A percentile compares a stretch with the other conserved stretches of the same genome.
These are phyloP conservation scores for Druon quercuslanigerum DNA, from an alignment of 1,140 invertebrate genomes.

Conservation along the genomic window DNA sequence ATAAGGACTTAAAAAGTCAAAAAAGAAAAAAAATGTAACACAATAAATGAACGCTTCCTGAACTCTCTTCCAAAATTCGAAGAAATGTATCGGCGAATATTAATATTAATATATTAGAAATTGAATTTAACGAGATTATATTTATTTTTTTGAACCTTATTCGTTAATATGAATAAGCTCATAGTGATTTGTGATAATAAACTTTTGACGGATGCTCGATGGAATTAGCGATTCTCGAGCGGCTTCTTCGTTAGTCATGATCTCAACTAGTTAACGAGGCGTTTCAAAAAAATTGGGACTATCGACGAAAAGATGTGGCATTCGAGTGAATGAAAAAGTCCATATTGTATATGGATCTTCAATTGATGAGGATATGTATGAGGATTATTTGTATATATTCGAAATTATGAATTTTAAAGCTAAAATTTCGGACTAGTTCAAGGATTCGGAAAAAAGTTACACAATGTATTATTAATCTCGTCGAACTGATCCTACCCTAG, in stretches of 20 bases:
- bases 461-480: slow-evolving; percentile 57
- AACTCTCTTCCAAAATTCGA: neutral
- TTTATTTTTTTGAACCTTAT: neutral
- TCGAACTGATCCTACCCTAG: slow-evolving; percentile 48
- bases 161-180: neutral
- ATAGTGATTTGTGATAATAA: slow-evolving; percentile 32
- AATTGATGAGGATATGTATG: slow-evolving; percentile 31
- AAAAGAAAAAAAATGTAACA: too few species aligned
- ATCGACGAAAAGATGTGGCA: slow-evolving; percentile 24
- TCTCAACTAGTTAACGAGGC: slow-evolving; percentile 55
- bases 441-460: slow-evolving; percentile 45
- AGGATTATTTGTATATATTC: slow-evolving; percentile 49
- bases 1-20: too few species aligned
- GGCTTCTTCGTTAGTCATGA: slow-evolving; percentile 49
- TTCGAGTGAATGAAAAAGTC: slow-evolving; percentile 9
- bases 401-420: slow-evolving; percentile 51
- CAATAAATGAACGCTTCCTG: too few species aligned
- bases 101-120: neutral
- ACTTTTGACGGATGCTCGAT: slow-evolving; percentile 36
- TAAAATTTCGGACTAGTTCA: slow-evolving; percentile 31
- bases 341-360: slow-evolving; percentile 18
- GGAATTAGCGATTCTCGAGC: slow-evolving; percentile 41
- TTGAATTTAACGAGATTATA: neutral
- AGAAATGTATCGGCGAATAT: slow-evolving; percentile 21
- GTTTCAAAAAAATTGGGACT: slow-evolving; percentile 39